A percentile compares a stretch with the other conserved stretches of the same genome.
Evolutionary conservation across 2,888 invertebrate genomes (phyloP).

Genomic region (Oegoconia quadripuncta): DNA sequence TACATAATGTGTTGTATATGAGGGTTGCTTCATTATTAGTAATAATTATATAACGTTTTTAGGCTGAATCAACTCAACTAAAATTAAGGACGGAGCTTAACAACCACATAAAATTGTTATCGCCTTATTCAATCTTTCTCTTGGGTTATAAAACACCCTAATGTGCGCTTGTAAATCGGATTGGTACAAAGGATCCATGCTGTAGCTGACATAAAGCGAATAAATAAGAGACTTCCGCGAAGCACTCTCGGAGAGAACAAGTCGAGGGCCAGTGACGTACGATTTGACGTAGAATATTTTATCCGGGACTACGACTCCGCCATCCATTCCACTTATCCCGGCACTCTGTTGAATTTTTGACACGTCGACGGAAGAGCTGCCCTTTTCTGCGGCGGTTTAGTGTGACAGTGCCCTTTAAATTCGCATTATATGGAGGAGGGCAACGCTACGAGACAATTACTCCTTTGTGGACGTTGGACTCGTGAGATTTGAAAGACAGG

Average conservation of each 20-base stretch:
- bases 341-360: conserved; percentile 76
- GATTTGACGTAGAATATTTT: conserved; percentile 77
- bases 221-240: conserved; percentile 74
- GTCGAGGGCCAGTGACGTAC: conserved; percentile 74
- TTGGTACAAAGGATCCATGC: conserved; percentile 60
- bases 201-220: conserved; percentile 66
- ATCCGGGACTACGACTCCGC: conserved; percentile 61
- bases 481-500: conserved; percentile 29
- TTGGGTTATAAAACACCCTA: conserved; percentile 37
- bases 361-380: conserved; percentile 60
- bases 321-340: conserved; percentile 77
- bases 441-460: conserved; percentile 30
- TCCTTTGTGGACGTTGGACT: conserved; percentile 33
- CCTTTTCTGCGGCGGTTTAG: conserved; percentile 69
- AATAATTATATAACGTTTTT: conserved; percentile 17
- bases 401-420: conserved; percentile 65
- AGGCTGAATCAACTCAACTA: not conserved
- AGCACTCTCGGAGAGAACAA: conserved; percentile 70
- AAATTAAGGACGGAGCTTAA: conserved; percentile 16
- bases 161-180: conserved; percentile 55
- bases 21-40: conserved; percentile 28
- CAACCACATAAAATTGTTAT: conserved; percentile 31
- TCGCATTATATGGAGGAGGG: conserved; percentile 52
- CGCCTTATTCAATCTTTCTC: conserved; percentile 22
- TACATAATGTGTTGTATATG: conserved; percentile 23